Conservation (phyloP, 2,888 invertebrate genomes). For the Apeira syringaria region DNA sequence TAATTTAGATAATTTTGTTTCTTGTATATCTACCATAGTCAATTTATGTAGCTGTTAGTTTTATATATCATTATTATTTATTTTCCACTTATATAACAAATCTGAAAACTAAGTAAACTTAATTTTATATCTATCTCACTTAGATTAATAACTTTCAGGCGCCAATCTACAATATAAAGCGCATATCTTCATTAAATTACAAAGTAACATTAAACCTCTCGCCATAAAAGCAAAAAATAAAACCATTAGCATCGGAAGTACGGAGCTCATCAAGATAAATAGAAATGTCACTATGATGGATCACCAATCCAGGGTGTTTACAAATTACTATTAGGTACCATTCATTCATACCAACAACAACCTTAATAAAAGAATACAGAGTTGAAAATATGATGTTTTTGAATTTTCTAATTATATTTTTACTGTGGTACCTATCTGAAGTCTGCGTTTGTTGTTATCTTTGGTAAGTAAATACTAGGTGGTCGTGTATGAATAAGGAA, state of each 20-base stretch:
- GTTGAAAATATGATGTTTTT: conserved; percentile 36
- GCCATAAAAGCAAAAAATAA: conserved; percentile 46
- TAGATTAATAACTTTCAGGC: too few relatives aligned
- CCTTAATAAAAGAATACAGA: conserved; percentile 28
- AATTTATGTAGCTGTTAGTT: too few relatives aligned
- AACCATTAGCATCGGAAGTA: conserved; percentile 73
- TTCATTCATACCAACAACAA: neutral
- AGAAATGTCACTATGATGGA: conserved; percentile 79
- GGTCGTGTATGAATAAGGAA: conserved; percentile 43
- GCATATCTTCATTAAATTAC: too few relatives aligned
- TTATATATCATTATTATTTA: too few relatives aligned
- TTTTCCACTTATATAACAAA: too few relatives aligned
- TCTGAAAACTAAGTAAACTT: too few relatives aligned
- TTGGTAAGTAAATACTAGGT: conserved; percentile 59
- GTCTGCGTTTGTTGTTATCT: conserved; percentile 56
- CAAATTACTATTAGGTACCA: conserved; percentile 34
- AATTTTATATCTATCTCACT: too few relatives aligned
- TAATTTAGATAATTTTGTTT: too few relatives aligned
- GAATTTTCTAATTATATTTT: conserved; percentile 29
- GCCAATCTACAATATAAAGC: too few relatives aligned
- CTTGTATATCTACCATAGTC: too few relatives aligned
- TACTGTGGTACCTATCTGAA: conserved; percentile 50
- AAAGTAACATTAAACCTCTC: too few relatives aligned
- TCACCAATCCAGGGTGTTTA: conserved; percentile 52
- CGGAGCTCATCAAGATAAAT: conserved; percentile 77